Percentiles rank a stretch among this genome's conserved stretches.
These are phyloP conservation scores for Mus pahari DNA, from an alignment of 2,113 vertebrate genomes.

Conservation along the genomic window DNA sequence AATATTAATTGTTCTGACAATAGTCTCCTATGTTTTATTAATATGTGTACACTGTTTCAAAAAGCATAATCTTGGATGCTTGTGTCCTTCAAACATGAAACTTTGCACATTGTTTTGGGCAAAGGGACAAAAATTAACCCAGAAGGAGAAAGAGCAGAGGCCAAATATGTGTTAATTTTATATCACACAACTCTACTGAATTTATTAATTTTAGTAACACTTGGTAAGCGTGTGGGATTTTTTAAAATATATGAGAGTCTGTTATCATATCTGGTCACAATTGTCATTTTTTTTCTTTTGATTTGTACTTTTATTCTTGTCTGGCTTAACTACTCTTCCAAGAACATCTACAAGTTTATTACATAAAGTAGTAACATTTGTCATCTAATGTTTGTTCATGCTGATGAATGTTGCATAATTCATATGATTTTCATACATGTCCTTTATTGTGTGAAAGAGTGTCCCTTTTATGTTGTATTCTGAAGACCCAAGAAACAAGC, in stretches of 20 bases:
- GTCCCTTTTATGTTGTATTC: no score
- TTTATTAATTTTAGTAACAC: neutral
- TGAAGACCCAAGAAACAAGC: no score
- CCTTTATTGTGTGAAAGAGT: neutral
- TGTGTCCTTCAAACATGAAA: neutral
- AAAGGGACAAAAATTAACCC: neutral
- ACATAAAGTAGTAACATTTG: neutral
- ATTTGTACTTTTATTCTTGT: neutral
- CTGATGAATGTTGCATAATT: neutral
- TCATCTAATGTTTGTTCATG: neutral
- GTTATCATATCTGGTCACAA: no score
- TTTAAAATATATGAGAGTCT: neutral
- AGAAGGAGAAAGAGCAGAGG: neutral
- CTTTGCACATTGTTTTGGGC: neutral
- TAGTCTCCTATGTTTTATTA: neutral
- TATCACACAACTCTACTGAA: no score
- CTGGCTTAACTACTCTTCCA: neutral
- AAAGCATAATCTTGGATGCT: neutral
- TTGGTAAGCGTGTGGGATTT: neutral
- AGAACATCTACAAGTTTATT: neutral
- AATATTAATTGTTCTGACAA: neutral
- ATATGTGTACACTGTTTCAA: neutral
- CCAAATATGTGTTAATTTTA: neutral
- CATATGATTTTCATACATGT: neutral
- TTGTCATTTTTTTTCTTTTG: neutral